These are phyloP conservation scores for Athalia cordata DNA, from an alignment of 2,888 invertebrate genomes.

Conservation along the genomic window DNA sequence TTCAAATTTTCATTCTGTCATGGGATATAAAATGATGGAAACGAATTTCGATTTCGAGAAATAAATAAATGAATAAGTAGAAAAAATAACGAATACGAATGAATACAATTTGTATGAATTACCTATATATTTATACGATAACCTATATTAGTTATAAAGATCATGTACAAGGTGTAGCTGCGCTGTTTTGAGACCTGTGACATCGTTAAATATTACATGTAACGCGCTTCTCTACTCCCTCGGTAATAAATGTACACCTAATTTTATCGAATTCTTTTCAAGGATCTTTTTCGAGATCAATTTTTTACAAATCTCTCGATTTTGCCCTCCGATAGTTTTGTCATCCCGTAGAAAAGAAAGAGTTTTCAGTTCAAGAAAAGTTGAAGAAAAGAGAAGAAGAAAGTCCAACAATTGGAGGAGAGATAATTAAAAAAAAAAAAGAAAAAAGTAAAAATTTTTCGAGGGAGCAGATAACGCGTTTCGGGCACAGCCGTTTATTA, in stretches of 20 bases:
- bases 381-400: neutral
- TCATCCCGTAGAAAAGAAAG: too few relatives aligned
- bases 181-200: slow-evolving; percentile 61
- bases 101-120: too few relatives aligned
- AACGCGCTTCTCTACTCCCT: slow-evolving; percentile 9
- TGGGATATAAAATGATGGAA: too few relatives aligned
- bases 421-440: neutral
- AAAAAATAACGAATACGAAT: neutral
- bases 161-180: slow-evolving; percentile 67
- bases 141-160: slow-evolving; percentile 52
- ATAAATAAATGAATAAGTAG: neutral
- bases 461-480: slow-evolving; percentile 19
- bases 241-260: neutral
- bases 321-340: slow-evolving; percentile 20
- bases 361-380: neutral
- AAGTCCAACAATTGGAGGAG: neutral
- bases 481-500: slow-evolving; percentile 28
- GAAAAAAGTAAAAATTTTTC: neutral
- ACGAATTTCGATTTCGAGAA: neutral
- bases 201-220: neutral
- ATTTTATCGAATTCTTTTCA: neutral
- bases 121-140: slow-evolving; percentile 6
- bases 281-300: slow-evolving; percentile 9
- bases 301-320: slow-evolving; percentile 21
- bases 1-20: too few relatives aligned